phyloP scores from a whole-genome alignment of 1,140 invertebrate species.

The Pissodes strobi region DNA sequence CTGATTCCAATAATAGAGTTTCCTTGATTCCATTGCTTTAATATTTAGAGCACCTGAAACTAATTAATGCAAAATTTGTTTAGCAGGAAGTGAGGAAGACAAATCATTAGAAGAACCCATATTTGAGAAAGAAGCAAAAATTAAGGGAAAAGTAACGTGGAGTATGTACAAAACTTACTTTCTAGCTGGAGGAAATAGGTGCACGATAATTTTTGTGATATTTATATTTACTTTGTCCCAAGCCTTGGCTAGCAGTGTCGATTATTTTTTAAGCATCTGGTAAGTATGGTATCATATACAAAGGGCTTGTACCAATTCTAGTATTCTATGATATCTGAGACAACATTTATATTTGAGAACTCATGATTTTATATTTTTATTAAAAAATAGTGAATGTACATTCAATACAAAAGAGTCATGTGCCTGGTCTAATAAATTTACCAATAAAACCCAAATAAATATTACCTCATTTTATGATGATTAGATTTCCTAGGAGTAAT shows the following conservation, averaged over 20 bases:
- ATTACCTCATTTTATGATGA: too few relatives aligned
- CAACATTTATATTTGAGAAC: too few relatives aligned
- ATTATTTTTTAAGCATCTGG: slow-evolving; percentile 72
- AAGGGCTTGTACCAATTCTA: not conserved
- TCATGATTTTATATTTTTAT: too few relatives aligned
- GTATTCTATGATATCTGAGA: too few relatives aligned
- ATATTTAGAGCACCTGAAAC: too few relatives aligned
- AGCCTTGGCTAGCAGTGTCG: slow-evolving; percentile 65
- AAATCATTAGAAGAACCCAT: slow-evolving; percentile 41
- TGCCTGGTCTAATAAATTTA: too few relatives aligned
- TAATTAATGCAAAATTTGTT: not conserved
- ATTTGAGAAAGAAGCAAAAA: slow-evolving; percentile 41
- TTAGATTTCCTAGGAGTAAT: too few relatives aligned
- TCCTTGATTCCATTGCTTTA: too few relatives aligned
- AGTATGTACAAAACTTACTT: slow-evolving; percentile 66
- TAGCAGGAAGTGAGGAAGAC: slow-evolving; percentile 20
- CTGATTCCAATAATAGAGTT: too few relatives aligned
- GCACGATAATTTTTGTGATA: slow-evolving; percentile 58
- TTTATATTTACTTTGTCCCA: slow-evolving; percentile 64
- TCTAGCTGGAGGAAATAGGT: slow-evolving; percentile 61
- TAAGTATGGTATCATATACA: slow-evolving; percentile 49
- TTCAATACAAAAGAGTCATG: too few relatives aligned
- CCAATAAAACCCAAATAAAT: too few relatives aligned
- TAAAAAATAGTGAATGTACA: too few relatives aligned
- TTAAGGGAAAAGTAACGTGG: slow-evolving; percentile 61